Base-by-base conservation (phyloP, 2,113 vertebrate species). In the Crypturellus undulatus region DNA sequence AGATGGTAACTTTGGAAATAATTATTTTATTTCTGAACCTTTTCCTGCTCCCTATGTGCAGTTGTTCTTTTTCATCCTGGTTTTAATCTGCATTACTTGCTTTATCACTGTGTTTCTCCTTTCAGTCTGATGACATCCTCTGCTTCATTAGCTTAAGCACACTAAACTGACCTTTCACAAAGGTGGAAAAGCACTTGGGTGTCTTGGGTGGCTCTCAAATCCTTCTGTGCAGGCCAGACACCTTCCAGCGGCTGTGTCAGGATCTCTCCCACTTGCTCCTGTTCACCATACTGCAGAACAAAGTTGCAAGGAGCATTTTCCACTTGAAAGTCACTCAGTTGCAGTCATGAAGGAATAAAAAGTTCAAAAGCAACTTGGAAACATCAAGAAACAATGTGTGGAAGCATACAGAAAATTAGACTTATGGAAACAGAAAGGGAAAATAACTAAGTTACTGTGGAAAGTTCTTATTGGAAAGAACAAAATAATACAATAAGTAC, bases 381-480 rank as follows among this genome's bases (percentile, higher is more conserved):
- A 56, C 32, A 62, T 34, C 25, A 51, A 15, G 12, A 81, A 88
- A 45, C 9, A 59, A 65, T 0, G 0, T 25, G 6, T 17, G 5
- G 60, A 65, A 90, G 18, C 10, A 49, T 28, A 42, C 18, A 70
- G 43, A 67, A 78, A 81, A 65, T 65, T 60, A n/a, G 28, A 25
- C 6, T 71, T 82, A 19, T 16, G 16, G 17, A 28, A n/a, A 68
- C 16, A 70, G 19, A 14, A 72, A 30, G 24, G 17, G 65, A 75
- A 19, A 62, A 16, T 70, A 85, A 49, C 8, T 4, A 75, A 65
- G 14, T 40, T 76, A 21, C 21, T 49, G 21, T 51, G 32, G 32
- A 70, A 7, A 58, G 56, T 17, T 62, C 14, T 3, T 21, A 38
- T 17, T 30, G 4, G 52, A 21, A 79, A 78, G 10, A 87, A 49